phyloP scores from a whole-genome alignment of 2,888 invertebrate species.

The Scaptomyza polygonia region DNA sequence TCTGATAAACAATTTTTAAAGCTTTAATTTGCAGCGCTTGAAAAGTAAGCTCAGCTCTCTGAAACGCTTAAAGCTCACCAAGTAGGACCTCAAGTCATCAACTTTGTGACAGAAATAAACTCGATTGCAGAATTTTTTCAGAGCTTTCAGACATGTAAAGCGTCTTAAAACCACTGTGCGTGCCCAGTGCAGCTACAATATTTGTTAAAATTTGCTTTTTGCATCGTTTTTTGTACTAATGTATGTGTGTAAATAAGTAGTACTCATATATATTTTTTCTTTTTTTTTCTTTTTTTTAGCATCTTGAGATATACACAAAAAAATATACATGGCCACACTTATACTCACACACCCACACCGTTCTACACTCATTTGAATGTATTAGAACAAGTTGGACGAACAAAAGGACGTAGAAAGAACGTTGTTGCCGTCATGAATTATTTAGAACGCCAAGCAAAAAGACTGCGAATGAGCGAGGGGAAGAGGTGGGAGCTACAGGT shows the following conservation, averaged over 20 bases:
- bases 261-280: constrained; percentile 4
- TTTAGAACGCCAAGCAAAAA: constrained; percentile 66
- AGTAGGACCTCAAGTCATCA: too few species aligned
- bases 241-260: too few species aligned
- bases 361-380: constrained; percentile 68
- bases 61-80: too few species aligned
- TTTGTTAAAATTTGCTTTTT: constrained; percentile 32
- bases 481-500: not conserved
- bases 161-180: constrained; percentile 41
- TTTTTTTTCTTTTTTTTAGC: constrained; percentile 31
- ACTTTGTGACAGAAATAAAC: too few species aligned
- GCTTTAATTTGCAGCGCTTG: too few species aligned
- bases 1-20: too few species aligned
- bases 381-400: constrained; percentile 69
- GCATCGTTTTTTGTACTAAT: constrained; percentile 21
- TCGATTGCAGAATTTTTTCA: not conserved
- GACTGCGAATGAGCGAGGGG: constrained; percentile 11
- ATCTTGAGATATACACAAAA: constrained; percentile 63
- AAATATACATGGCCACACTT: constrained; percentile 36
- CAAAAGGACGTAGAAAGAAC: constrained; percentile 58
- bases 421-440: constrained; percentile 74
- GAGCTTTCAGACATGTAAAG: not conserved
- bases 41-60: too few species aligned
- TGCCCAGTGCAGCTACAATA: constrained; percentile 24
- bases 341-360: constrained; percentile 15